Evolutionary conservation across 2,113 vertebrate species (phyloP).

Genomic region (Myotis davidii): DNA sequence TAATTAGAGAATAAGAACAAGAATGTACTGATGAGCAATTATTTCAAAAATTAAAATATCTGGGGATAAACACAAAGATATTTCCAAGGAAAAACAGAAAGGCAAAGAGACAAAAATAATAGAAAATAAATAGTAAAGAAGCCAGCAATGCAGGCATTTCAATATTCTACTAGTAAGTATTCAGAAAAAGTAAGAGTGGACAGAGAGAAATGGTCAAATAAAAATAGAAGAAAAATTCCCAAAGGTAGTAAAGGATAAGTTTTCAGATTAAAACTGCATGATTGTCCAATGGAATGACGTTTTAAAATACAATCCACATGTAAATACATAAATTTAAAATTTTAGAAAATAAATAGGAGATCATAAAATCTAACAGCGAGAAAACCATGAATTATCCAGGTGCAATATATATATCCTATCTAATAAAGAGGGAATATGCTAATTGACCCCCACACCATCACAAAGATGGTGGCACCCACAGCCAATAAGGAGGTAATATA

Average conservation of each 20-base stretch:
- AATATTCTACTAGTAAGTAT: background rate
- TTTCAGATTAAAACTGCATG: background rate
- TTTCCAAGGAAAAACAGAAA: background rate
- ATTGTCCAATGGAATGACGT: background rate
- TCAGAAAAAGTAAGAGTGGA: background rate
- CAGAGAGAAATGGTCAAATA: background rate
- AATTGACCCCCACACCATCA: no score
- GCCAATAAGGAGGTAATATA: no score
- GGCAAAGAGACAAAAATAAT: background rate
- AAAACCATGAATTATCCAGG: background rate
- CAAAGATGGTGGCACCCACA: no score
- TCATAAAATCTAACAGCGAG: background rate
- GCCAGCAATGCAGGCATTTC: background rate
- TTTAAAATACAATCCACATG: background rate
- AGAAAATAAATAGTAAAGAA: slow-evolving; percentile 34
- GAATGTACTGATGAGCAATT: background rate
- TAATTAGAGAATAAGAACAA: background rate
- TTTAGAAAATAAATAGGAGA: background rate
- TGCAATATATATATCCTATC: no score
- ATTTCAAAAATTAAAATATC: background rate
- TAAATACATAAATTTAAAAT: background rate
- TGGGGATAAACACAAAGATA: background rate
- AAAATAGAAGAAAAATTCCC: background rate
- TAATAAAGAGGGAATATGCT: no score
- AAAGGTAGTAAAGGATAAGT: background rate